Evolutionary conservation across 2,113 vertebrate species (phyloP).

Genomic region (Bungarus multicinctus): DNA sequence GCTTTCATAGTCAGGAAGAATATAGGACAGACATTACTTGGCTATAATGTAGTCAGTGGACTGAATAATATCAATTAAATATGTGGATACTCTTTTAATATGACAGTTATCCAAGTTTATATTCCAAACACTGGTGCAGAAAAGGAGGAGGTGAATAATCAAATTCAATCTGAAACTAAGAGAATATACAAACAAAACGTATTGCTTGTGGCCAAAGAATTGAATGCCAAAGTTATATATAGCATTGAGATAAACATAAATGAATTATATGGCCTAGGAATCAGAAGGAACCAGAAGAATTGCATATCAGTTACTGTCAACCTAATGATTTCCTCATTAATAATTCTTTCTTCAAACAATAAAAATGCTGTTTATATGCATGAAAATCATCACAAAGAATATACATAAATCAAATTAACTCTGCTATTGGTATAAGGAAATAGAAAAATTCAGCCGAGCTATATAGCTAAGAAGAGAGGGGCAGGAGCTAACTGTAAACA

Average conservation of each 20-base stretch:
- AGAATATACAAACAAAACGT: not conserved
- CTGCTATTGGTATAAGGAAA: not conserved
- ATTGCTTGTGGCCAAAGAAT: not conserved
- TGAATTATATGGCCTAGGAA: not conserved
- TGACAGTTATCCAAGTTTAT: not conserved
- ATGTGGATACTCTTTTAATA: not conserved
- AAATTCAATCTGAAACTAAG: not conserved
- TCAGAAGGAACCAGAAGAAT: not conserved
- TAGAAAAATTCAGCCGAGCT: not conserved
- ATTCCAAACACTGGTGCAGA: not conserved
- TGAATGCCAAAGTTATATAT: not conserved
- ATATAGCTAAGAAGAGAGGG: not conserved
- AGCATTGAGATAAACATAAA: not conserved
- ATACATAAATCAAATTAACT: not conserved
- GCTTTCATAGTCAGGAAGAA: not conserved
- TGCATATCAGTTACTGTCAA: not conserved
- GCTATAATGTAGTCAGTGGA: not conserved
- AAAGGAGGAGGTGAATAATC: not conserved
- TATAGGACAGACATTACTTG: not conserved
- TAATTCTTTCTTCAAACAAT: not conserved
- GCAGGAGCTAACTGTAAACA: not conserved
- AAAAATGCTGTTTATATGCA: not conserved
- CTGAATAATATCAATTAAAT: not conserved
- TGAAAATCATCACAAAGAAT: not conserved
- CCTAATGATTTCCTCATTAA: not conserved